Conservation (phyloP, 2,888 invertebrate genomes). For the Zeuzera pyrina region DNA sequence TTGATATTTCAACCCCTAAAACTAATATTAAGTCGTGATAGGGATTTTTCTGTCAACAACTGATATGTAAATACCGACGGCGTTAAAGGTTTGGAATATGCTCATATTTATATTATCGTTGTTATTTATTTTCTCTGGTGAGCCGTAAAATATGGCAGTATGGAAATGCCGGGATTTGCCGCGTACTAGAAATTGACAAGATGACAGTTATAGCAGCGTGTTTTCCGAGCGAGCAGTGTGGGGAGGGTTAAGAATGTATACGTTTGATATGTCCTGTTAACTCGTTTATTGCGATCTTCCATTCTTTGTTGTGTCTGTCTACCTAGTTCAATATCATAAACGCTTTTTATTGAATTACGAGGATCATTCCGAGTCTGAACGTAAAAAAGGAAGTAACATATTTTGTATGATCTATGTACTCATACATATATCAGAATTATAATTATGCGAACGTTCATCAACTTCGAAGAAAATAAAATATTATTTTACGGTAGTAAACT, state of each 20-base stretch:
- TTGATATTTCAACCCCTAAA: constrained; percentile 38
- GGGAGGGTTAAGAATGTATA: constrained; percentile 26
- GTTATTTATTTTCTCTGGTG: constrained; percentile 68
- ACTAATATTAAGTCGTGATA: constrained; percentile 39
- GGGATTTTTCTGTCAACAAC: constrained; percentile 62
- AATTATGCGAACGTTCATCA: too few species aligned
- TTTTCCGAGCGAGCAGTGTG: too few species aligned
- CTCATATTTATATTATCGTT: constrained; percentile 63
- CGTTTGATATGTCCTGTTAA: constrained; percentile 36
- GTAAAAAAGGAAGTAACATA: too few species aligned
- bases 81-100: constrained; percentile 56
- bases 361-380: too few species aligned
- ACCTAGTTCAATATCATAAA: constrained; percentile 18
- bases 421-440: too few species aligned
- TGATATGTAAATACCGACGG: constrained; percentile 65
- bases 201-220: constrained; percentile 62
- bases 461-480: too few species aligned
- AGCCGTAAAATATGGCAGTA: constrained; percentile 64
- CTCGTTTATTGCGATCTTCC: constrained; percentile 47
- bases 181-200: constrained; percentile 62
- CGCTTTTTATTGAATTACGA: constrained; percentile 33
- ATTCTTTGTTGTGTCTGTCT: constrained; percentile 28
- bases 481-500: too few species aligned
- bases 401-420: too few species aligned
- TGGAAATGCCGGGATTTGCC: constrained; percentile 65